phyloP scores from a whole-genome alignment of 2,888 invertebrate genomes.

The Leucoptera coffeella region DNA sequence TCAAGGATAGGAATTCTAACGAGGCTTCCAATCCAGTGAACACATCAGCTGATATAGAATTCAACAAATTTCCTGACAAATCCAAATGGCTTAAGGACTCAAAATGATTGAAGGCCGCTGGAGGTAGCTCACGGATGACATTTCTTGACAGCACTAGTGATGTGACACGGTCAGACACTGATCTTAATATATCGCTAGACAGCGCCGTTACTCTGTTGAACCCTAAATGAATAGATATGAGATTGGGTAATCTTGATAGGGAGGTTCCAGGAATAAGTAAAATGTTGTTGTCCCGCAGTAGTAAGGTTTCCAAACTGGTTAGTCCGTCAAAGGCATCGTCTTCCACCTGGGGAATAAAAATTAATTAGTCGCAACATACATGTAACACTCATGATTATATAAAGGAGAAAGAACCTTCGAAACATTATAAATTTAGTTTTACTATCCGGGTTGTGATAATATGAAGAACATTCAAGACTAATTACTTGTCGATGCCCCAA shows the following conservation, averaged over 20 bases:
- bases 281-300: constrained; percentile 83
- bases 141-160: constrained; percentile 74
- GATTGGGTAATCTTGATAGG: constrained; percentile 67
- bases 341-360: constrained; percentile 82
- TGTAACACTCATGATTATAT: no score
- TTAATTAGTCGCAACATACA: no score
- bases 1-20: constrained; percentile 63
- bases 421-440: no score
- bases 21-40: constrained; percentile 72
- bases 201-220: constrained; percentile 84
- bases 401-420: no score
- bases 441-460: no score
- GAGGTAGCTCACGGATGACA: constrained; percentile 78
- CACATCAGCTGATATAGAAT: constrained; percentile 64
- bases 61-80: constrained; percentile 72
- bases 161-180: constrained; percentile 66
- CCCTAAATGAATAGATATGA: constrained; percentile 70
- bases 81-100: constrained; percentile 66
- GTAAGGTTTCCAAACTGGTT: constrained; percentile 66
- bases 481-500: no score
- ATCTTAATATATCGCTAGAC: constrained; percentile 69
- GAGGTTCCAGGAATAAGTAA: constrained; percentile 79
- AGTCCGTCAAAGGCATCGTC: constrained; percentile 83
- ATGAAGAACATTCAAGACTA: no score
- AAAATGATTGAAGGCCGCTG: constrained; percentile 74